These are phyloP conservation scores for Calameuta filiformis DNA, from an alignment of 2,888 invertebrate genomes.

Conservation along the genomic window DNA sequence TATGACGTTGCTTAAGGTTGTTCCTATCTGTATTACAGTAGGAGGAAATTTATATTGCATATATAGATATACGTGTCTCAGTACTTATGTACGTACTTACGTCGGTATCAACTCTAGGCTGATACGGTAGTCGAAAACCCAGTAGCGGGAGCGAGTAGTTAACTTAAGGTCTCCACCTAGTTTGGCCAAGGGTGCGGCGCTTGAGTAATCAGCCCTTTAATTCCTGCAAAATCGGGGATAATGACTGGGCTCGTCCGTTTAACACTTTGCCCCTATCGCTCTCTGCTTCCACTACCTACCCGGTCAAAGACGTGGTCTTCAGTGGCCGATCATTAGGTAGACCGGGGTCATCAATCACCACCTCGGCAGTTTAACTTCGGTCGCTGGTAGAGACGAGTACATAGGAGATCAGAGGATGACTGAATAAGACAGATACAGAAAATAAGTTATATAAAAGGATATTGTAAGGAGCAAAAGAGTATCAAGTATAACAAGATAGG, in stretches of 20 bases:
- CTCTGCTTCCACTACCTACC: slow-evolving; percentile 1
- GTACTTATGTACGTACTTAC: background rate
- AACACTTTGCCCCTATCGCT: slow-evolving; percentile 25
- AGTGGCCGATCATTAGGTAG: slow-evolving; percentile 47
- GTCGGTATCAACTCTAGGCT: background rate
- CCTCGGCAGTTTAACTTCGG: slow-evolving; percentile 42
- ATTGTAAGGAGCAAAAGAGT: background rate
- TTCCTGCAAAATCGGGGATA: slow-evolving; percentile 49
- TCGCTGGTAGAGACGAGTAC: slow-evolving; percentile 31
- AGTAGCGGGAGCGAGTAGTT: background rate
- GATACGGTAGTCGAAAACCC: background rate
- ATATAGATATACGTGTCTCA: background rate
- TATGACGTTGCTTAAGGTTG: background rate
- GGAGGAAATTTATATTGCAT: background rate
- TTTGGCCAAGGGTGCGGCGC: slow-evolving; percentile 30
- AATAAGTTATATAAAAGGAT: background rate
- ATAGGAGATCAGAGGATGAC: background rate
- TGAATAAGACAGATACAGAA: background rate
- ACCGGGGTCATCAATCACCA: slow-evolving; percentile 52
- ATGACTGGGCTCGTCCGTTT: slow-evolving; percentile 42
- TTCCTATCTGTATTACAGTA: background rate
- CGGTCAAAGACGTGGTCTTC: slow-evolving; percentile 3
- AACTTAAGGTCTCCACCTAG: background rate
- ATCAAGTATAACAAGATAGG: background rate
- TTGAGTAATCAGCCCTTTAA: slow-evolving; percentile 50